Evolutionary conservation across 2,113 vertebrate genomes (phyloP).

Genomic region (Thryonomys swinderianus): DNA sequence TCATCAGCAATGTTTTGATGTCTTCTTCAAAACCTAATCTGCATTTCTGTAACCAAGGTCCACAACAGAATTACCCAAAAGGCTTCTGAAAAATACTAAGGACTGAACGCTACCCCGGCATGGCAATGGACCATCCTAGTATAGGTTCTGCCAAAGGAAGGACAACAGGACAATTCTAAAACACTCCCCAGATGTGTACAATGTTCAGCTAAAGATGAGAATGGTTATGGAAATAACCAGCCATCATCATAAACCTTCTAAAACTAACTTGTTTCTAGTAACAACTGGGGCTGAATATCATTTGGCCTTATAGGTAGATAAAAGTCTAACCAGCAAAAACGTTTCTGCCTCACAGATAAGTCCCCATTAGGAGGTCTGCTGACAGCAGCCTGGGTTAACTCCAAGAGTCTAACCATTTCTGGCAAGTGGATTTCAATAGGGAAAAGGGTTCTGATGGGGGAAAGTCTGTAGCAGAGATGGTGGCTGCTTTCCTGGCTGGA

Average conservation of each 20-base stretch:
- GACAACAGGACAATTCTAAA: not conserved
- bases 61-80: not conserved
- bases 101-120: not conserved
- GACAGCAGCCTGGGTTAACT: conserved; percentile 64
- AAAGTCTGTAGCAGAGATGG: conserved; percentile 69
- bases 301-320: not conserved
- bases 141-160: too few relatives aligned
- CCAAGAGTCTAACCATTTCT: conserved; percentile 61
- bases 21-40: not conserved
- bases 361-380: not conserved
- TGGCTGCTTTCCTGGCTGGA: not conserved
- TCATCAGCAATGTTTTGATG: not conserved
- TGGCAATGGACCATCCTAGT: too few relatives aligned
- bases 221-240: not conserved
- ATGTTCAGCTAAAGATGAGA: not conserved
- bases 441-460: not conserved
- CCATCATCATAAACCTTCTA: not conserved
- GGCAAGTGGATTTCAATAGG: conserved; percentile 63
- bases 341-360: not conserved
- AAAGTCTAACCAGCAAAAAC: conserved; percentile 55
- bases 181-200: not conserved
- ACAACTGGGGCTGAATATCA: conserved; percentile 4
- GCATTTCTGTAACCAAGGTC: not conserved
- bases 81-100: not conserved
- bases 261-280: not conserved